phyloP scores from a whole-genome alignment of 2,113 vertebrate species.

The Macquaria ambigua region DNA sequence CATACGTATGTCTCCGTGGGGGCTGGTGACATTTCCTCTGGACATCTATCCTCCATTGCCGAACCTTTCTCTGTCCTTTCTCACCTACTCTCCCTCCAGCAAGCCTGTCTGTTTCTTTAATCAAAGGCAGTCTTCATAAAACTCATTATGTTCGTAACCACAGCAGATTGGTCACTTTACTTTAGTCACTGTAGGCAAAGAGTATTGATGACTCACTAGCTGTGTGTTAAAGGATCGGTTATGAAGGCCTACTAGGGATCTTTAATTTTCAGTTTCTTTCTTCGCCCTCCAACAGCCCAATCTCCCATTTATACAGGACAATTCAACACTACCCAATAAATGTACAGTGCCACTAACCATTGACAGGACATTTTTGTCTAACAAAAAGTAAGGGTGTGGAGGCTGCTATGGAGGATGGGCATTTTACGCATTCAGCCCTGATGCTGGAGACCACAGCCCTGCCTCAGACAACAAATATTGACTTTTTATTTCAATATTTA shows the following conservation, averaged over 20 bases:
- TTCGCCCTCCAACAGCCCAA: background rate
- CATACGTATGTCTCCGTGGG: background rate
- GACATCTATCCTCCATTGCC: background rate
- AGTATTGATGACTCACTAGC: conserved; percentile 10
- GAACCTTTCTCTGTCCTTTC: background rate
- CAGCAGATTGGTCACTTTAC: background rate
- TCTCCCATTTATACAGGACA: too few species aligned
- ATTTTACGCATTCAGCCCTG: background rate
- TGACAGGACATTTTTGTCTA: background rate
- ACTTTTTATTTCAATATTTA: background rate
- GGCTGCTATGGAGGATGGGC: background rate
- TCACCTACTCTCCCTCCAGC: background rate
- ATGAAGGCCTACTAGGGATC: background rate
- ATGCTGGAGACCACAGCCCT: background rate
- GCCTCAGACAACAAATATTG: background rate
- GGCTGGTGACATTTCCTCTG: conserved; percentile 58
- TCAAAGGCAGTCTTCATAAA: conserved; percentile 3
- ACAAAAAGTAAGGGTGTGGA: background rate
- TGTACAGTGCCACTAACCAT: background rate
- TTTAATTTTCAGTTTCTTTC: background rate
- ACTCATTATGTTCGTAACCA: background rate
- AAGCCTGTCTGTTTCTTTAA: background rate
- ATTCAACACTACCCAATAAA: background rate
- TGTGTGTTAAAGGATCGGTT: background rate
- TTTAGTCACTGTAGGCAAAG: background rate